These are phyloP conservation scores for Eupristina koningsbergeri DNA, from an alignment of 1,140 invertebrate genomes.

Conservation along the genomic window DNA sequence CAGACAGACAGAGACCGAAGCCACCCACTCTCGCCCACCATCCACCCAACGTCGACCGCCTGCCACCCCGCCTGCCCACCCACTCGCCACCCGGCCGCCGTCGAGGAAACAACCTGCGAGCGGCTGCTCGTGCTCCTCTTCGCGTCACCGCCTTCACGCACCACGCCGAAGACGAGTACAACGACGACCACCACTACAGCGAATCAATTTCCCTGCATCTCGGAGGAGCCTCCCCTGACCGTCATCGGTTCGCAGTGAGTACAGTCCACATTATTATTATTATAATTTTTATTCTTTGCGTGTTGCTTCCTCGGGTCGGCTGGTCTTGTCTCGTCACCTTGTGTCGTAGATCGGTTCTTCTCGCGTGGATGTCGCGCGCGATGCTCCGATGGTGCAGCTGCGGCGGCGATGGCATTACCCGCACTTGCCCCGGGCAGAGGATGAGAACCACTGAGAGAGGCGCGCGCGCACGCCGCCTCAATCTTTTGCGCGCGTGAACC, in stretches of 20 bases:
- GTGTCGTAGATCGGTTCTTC: background rate
- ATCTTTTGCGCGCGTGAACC: background rate
- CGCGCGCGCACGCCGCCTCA: background rate
- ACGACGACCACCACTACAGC: background rate
- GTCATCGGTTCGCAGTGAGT: constrained; percentile 15
- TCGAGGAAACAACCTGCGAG: constrained; percentile 73
- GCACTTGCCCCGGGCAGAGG: background rate
- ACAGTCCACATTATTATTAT: background rate
- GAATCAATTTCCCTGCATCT: background rate
- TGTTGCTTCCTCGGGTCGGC: background rate
- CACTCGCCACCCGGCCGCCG: constrained; percentile 73
- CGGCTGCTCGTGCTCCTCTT: background rate
- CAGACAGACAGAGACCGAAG: constrained; percentile 51
- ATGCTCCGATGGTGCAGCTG: background rate
- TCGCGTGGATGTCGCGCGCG: background rate
- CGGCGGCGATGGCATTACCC: background rate
- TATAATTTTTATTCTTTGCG: too few species aligned
- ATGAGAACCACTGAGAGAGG: constrained; percentile 25
- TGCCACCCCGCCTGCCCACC: constrained; percentile 73
- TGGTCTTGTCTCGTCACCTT: background rate
- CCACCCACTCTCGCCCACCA: constrained; percentile 63
- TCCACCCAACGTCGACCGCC: constrained; percentile 58
- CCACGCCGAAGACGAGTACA: background rate
- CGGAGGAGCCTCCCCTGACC: background rate
- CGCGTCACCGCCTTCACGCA: background rate